Conservation (phyloP, 2,113 vertebrate species). For the Bufo gargarizans region DNA sequence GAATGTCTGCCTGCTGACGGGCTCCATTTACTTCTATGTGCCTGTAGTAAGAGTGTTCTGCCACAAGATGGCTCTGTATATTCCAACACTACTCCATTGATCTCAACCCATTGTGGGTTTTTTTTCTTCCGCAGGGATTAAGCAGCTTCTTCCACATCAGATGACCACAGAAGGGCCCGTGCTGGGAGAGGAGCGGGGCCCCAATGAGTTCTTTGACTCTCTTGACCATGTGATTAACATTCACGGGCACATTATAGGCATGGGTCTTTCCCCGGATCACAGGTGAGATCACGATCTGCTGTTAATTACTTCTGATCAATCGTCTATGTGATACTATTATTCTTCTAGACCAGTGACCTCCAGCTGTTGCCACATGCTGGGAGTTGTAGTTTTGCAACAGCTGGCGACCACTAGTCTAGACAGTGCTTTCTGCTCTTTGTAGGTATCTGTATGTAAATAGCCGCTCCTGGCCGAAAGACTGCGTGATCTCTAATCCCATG, state of each 20-base stretch:
- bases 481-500: slow-evolving; percentile 91
- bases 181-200: slow-evolving; percentile 86
- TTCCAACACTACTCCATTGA: not conserved
- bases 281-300: slow-evolving; percentile 72
- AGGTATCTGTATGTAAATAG: slow-evolving; percentile 97
- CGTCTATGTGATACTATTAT: not conserved
- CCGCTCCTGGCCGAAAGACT: slow-evolving; percentile 90
- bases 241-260: slow-evolving; percentile 94
- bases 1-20: too few relatives aligned
- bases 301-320: not conserved
- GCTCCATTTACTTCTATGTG: too few relatives aligned
- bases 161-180: slow-evolving; percentile 92
- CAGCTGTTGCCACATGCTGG: not conserved
- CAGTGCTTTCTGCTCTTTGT: not conserved
- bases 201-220: slow-evolving; percentile 92
- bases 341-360: too few relatives aligned
- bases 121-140: slow-evolving; percentile 79
- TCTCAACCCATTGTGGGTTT: not conserved
- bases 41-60: not conserved
- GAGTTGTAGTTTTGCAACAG: not conserved
- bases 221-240: slow-evolving; percentile 95
- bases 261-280: slow-evolving; percentile 97
- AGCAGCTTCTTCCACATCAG: slow-evolving; percentile 92
- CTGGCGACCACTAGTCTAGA: not conserved
- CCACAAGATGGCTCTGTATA: not conserved